Evolutionary conservation across 2,797 vertebrate genomes (phyloP).

Genomic region (Cephalopachus bancanus): DNA sequence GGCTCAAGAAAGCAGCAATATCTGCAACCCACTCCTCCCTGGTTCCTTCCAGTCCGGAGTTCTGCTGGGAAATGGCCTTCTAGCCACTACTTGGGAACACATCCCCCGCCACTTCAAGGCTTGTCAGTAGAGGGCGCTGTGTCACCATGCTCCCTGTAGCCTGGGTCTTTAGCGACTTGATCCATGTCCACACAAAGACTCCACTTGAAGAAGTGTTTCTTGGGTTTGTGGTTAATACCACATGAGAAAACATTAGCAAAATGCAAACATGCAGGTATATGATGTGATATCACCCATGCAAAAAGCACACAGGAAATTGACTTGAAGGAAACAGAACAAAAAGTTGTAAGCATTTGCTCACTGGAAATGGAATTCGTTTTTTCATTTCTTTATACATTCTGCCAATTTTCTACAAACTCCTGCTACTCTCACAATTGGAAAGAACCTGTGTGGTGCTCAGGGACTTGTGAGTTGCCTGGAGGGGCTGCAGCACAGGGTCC

Average conservation of each 20-base stretch:
- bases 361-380: conserved; percentile 31
- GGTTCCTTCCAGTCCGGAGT: not conserved
- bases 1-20: not conserved
- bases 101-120: not conserved
- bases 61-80: rapidly evolving
- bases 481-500: not conserved
- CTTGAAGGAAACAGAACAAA: not conserved
- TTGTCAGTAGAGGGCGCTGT: conserved; percentile 79
- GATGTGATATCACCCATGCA: not conserved
- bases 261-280: not conserved
- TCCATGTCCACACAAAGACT: conserved; percentile 72
- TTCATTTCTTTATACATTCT: conserved; percentile 42
- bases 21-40: not conserved
- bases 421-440: not conserved
- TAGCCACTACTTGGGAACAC: rapidly evolving
- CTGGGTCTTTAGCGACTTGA: not conserved
- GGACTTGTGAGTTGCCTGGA: not conserved
- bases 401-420: not conserved
- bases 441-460: not conserved
- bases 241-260: not conserved
- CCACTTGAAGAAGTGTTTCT: not conserved
- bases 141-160: conserved; percentile 35
- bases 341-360: not conserved
- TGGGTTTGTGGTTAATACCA: not conserved
- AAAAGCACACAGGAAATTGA: conserved; percentile 1